phyloP scores from a whole-genome alignment of 2,797 vertebrate species.

The Sibirionetta formosa region DNA sequence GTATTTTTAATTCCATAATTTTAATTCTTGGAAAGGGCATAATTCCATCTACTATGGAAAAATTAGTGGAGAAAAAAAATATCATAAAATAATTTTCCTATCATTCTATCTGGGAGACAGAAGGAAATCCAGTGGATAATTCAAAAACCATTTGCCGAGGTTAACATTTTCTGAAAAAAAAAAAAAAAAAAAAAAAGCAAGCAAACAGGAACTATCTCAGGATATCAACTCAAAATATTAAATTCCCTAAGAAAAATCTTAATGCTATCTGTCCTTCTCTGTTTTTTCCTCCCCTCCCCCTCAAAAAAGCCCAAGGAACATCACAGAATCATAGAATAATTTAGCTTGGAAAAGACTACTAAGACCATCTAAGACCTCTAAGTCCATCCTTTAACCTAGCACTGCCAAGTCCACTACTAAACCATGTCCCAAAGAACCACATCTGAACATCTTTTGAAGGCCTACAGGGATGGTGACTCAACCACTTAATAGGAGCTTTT shows the following conservation, averaged over 20 bases:
- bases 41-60: neutral
- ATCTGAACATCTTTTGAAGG: no score
- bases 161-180: neutral
- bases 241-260: neutral
- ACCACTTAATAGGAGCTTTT: no score
- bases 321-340: no score
- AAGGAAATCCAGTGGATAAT: neutral
- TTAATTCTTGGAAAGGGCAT: neutral
- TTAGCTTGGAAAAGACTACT: no score
- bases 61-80: neutral
- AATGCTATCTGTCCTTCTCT: neutral
- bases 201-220: neutral
- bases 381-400: no score
- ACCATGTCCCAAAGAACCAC: no score
- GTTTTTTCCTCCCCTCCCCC: no score
- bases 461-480: no score
- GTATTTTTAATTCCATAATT: neutral
- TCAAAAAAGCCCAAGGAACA: no score
- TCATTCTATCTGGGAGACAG: fast-evolving
- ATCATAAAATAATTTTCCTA: neutral
- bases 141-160: fast-evolving
- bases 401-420: no score
- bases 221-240: neutral
- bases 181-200: neutral
- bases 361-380: no score